Base-by-base conservation (phyloP, 2,888 invertebrate species). In the Autographa pulchrina region DNA sequence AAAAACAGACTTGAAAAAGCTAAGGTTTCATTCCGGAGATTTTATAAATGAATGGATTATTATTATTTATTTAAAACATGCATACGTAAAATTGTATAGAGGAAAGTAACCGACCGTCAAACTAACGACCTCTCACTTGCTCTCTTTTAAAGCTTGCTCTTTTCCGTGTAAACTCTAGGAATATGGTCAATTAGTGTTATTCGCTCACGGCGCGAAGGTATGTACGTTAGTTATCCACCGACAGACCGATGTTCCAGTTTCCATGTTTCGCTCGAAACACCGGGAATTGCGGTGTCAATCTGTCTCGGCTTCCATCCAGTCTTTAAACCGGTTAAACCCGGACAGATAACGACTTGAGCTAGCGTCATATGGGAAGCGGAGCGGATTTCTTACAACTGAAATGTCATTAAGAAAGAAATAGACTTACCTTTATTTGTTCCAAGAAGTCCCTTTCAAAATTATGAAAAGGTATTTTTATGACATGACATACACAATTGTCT, bases 271-370 rank as follows among this genome's bases (percentile, higher is more conserved):
- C 62, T 61, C 56, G 62, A 56, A 75, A 65, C 65, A 67, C 75
- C 67, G 75, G 79, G 79, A 75, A 78, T 78, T 78, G 79, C 54
- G 78, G 78, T 78, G 78, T 78, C 78, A 78, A 78, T 78, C 78
- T 68, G 75, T 78, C 78, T 75, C 72, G 68, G 79, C 69, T 68
- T 52, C 67, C 66, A 59, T 75, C 72, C 79, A 78, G 79, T 68
- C 69, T 78, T 75, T 78, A 78, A 78, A 72, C 75, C 60, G 58
- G 72, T 72, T 78, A 78, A 75, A 78, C 48, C 75, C 72, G 65
- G 79, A 61, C 54, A 68, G 74, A 78, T 78, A 74, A 77, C 72
- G 14, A 52, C 63, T 72, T 68, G 32, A 18, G 52, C n/a, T 7
- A 0, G 16, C 6, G 65, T 75, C 20, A n/a, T 41, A 25, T 61